Base-by-base conservation (phyloP, 2,113 vertebrate species). In the Tenebrosternarchus preto region DNA sequence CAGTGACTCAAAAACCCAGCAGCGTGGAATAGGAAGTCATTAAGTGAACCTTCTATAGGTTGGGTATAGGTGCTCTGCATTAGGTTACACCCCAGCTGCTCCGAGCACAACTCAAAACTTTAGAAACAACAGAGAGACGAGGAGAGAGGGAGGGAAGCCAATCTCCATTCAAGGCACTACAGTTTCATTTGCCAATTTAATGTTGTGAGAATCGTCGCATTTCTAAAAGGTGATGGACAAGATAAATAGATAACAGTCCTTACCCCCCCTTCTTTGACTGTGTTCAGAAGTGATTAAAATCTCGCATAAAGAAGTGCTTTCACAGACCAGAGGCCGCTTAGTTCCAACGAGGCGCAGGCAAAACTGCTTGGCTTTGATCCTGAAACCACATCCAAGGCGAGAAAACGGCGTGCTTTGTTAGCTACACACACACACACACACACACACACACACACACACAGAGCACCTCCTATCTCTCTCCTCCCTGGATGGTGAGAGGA, bases 321-420 rank as follows among this genome's bases (percentile, higher is more conserved):
- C 88, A 92, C 88, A 73, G 87, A 86, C 91, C 91, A 89, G 89
- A 90, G 89, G 87, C 89, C 88, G 88, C 89, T 87, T 87, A 88
- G 89, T 88, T 88, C 89, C 89, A 90, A 83, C 33, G 82, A 88
- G 81, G 84, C 84, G 46, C 74, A 81, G 80, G 90, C 88, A 89
- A 90, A 92, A 87, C 88, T 73, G 82, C 88, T 91, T 92, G 91
- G 90, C 91, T 86, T 59, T 77, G 84, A 81, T 92, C 91, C 90
- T 89, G 85, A 89, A 88, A 91, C 89, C 87, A 89, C 90, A 89
- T 90, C 89, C 91, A 89, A 87, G 81, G 81, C 87, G 87, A 88
- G 88, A 85, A 86, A 89, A 92, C 87, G 85, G 81, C 77, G 79
- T 61, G 85, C 89, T 91, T 90, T 90, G 86, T 92, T 89, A 85